Conservation (phyloP, 2,113 vertebrate genomes). For the Naja naja region DNA sequence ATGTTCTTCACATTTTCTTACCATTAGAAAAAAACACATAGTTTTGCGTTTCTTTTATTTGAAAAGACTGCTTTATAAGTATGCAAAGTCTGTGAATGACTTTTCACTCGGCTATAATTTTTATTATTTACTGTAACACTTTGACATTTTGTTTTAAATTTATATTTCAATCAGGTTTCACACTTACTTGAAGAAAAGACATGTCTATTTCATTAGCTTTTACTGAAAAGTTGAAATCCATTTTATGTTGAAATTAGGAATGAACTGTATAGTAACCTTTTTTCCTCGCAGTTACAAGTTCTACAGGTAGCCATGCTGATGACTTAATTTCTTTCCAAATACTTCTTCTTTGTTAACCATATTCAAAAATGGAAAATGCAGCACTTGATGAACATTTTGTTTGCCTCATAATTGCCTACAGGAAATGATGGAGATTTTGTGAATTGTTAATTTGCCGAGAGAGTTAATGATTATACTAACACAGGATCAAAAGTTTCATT, state of each 20-base stretch:
- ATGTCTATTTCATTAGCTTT: background rate
- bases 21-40: background rate
- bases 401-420: background rate
- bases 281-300: background rate
- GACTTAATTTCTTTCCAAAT: constrained; percentile 1
- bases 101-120: constrained; percentile 30
- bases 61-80: constrained; percentile 18
- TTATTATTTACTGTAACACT: constrained; percentile 27
- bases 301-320: accelerated
- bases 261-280: constrained; percentile 8
- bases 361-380: background rate
- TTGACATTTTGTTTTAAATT: constrained; percentile 27
- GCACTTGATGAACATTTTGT: background rate
- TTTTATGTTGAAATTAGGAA: constrained; percentile 8
- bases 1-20: constrained; percentile 7
- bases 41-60: background rate
- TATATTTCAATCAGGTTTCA: constrained; percentile 35
- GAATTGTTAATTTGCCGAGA: background rate
- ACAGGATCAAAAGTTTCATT: background rate
- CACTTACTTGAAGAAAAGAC: background rate
- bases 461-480: background rate
- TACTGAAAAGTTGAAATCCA: background rate
- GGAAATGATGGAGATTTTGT: background rate
- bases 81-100: constrained; percentile 22
- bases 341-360: constrained; percentile 20